Conservation (phyloP, 2,888 invertebrate genomes). For the Drosophila greeni region DNA sequence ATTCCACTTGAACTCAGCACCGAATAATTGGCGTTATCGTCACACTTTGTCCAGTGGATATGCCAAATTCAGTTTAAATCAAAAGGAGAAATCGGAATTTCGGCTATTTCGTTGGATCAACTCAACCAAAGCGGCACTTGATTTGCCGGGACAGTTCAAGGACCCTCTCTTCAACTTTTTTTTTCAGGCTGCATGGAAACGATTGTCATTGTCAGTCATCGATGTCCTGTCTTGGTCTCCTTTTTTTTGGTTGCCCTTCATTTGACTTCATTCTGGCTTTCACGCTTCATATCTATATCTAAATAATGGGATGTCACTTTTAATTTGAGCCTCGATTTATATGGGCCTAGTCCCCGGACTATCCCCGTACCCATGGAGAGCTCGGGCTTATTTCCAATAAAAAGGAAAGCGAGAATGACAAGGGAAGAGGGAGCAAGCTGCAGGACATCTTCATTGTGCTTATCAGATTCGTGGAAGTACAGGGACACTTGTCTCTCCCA, state of each 20-base stretch:
- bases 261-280: slow-evolving; percentile 36
- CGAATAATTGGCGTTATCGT: background rate
- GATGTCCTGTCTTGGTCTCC: slow-evolving; percentile 26
- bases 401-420: slow-evolving; percentile 34
- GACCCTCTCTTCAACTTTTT: background rate
- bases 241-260: slow-evolving; percentile 30
- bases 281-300: slow-evolving; percentile 52
- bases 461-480: slow-evolving; percentile 50
- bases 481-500: slow-evolving; percentile 22
- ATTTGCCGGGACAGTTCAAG: slow-evolving; percentile 16
- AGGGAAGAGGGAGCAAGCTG: background rate
- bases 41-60: background rate
- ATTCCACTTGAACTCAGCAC: background rate
- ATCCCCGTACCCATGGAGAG: background rate
- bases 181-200: slow-evolving; percentile 11
- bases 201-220: slow-evolving; percentile 36
- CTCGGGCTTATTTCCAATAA: slow-evolving; percentile 53
- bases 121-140: slow-evolving; percentile 11
- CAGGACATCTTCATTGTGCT: slow-evolving; percentile 51
- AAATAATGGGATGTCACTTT: slow-evolving; percentile 70
- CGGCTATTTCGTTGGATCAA: slow-evolving; percentile 4
- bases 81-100: slow-evolving; percentile 8
- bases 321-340: slow-evolving; percentile 70
- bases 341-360: slow-evolving; percentile 18
- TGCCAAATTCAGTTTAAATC: slow-evolving; percentile 13